Conservation (phyloP, 2,888 invertebrate genomes). For the Calephelis perditalis region DNA sequence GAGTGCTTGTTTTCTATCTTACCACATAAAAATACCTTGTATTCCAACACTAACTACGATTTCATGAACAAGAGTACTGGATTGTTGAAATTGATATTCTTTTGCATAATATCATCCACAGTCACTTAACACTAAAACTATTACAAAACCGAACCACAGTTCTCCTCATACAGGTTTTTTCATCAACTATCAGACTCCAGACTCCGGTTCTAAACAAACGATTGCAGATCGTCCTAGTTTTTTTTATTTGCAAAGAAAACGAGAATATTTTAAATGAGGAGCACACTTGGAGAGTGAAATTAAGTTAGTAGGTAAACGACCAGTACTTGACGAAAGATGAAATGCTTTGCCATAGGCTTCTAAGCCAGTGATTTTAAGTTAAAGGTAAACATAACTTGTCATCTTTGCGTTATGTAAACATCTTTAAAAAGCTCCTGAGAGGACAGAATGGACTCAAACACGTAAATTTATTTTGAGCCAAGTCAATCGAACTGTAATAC, state of each 20-base stretch:
- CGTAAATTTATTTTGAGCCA: conserved; percentile 1
- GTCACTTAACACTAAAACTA: conserved; percentile 4
- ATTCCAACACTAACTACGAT: too few relatives aligned
- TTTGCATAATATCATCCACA: conserved; percentile 1
- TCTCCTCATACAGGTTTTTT: conserved; percentile 6
- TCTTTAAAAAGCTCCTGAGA: background rate
- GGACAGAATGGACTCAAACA: background rate
- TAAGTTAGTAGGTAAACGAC: conserved; percentile 6
- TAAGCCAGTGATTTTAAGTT: conserved; percentile 10
- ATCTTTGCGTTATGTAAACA: conserved; percentile 7
- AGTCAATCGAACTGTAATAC: too few relatives aligned
- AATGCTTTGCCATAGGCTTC: conserved; percentile 2
- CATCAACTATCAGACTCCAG: background rate
- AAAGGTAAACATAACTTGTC: conserved; percentile 7
- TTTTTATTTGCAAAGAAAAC: conserved; percentile 10
- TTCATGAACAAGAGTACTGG: too few relatives aligned
- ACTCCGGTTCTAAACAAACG: background rate
- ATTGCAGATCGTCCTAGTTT: background rate
- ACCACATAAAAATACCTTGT: too few relatives aligned
- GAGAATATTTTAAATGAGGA: background rate
- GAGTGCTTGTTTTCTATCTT: too few relatives aligned
- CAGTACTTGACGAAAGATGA: conserved; percentile 3
- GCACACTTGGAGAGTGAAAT: conserved; percentile 1
- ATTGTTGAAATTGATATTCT: too few relatives aligned
- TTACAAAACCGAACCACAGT: conserved; percentile 7